These are phyloP conservation scores for Margaritifera margaritifera DNA, from an alignment of 2,888 invertebrate genomes.

Conservation along the genomic window DNA sequence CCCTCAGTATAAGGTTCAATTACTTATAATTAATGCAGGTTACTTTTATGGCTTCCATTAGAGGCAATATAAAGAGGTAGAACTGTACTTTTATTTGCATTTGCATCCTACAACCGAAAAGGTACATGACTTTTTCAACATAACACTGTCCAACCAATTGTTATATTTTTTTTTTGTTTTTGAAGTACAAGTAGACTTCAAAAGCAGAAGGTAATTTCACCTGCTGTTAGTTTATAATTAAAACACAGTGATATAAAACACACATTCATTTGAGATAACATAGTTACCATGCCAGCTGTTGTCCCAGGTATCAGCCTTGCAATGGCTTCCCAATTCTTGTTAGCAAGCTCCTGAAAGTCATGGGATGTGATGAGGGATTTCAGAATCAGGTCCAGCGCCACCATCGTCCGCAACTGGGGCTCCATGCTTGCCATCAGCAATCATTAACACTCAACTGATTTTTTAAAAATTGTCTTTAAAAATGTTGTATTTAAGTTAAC, in stretches of 20 bases:
- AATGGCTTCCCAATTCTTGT: conserved; percentile 69
- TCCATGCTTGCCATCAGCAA: conserved; percentile 35
- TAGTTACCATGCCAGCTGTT: conserved; percentile 62
- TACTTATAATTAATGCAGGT: too few species aligned
- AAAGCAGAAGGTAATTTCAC: background rate
- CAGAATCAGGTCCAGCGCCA: conserved; percentile 66
- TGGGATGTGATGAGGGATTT: conserved; percentile 63
- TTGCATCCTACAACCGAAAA: too few species aligned
- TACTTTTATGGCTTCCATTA: too few species aligned
- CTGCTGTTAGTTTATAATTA: background rate
- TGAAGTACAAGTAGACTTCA: background rate
- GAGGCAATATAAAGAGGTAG: too few species aligned
- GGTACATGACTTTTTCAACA: too few species aligned
- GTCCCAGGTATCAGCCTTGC: conserved; percentile 67
- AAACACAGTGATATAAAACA: background rate
- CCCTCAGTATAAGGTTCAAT: too few species aligned
- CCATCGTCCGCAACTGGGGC: conserved; percentile 44
- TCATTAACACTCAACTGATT: too few species aligned
- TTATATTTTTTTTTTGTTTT: background rate
- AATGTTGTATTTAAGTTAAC: too few species aligned
- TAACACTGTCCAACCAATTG: too few species aligned
- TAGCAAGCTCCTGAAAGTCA: conserved; percentile 59
- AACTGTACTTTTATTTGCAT: too few species aligned
- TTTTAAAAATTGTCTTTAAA: too few species aligned
- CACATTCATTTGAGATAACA: background rate